A percentile compares a stretch with the other conserved stretches of the same genome.
phyloP scores from a whole-genome alignment of 2,113 vertebrate species.

The Hippopotamus amphibius region DNA sequence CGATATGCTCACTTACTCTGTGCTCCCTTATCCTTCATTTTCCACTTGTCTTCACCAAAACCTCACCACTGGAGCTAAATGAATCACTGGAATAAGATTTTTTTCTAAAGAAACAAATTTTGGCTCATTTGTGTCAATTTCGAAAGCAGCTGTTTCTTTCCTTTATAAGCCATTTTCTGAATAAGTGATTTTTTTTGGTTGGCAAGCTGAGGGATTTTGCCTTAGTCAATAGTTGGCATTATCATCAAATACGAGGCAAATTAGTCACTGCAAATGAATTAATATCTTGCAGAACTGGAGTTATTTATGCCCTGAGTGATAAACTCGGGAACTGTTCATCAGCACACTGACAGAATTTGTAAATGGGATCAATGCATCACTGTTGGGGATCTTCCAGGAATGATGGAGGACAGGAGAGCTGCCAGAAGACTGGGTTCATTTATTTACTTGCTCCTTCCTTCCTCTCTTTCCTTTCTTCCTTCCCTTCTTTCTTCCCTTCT shows the following conservation, averaged over 20 bases:
- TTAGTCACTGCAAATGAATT: slow-evolving; percentile 75
- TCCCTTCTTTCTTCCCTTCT: too few species aligned
- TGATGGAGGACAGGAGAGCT: slow-evolving; percentile 37
- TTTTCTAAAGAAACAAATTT: slow-evolving; percentile 49
- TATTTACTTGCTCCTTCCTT: background rate
- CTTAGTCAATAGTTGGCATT: slow-evolving; percentile 74
- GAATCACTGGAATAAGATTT: slow-evolving; percentile 9
- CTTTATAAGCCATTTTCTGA: slow-evolving; percentile 57
- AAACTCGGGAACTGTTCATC: slow-evolving; percentile 71
- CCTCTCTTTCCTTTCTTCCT: background rate
- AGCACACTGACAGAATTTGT: slow-evolving; percentile 65
- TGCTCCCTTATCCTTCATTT: slow-evolving; percentile 21
- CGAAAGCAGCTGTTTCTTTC: slow-evolving; percentile 58
- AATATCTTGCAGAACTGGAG: slow-evolving; percentile 69
- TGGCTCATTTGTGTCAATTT: slow-evolving; percentile 41
- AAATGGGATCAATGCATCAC: slow-evolving; percentile 69
- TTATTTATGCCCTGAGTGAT: slow-evolving; percentile 75
- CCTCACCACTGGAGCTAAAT: slow-evolving; percentile 31
- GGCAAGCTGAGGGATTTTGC: slow-evolving; percentile 66
- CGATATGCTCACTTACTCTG: background rate
- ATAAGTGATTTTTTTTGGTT: slow-evolving; percentile 38
- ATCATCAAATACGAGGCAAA: slow-evolving; percentile 71
- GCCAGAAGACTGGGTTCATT: slow-evolving; percentile 28
- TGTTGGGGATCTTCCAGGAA: slow-evolving; percentile 66
- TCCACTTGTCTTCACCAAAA: slow-evolving; percentile 19